phyloP scores from a whole-genome alignment of 2,113 vertebrate species.

The Mustela nigripes region DNA sequence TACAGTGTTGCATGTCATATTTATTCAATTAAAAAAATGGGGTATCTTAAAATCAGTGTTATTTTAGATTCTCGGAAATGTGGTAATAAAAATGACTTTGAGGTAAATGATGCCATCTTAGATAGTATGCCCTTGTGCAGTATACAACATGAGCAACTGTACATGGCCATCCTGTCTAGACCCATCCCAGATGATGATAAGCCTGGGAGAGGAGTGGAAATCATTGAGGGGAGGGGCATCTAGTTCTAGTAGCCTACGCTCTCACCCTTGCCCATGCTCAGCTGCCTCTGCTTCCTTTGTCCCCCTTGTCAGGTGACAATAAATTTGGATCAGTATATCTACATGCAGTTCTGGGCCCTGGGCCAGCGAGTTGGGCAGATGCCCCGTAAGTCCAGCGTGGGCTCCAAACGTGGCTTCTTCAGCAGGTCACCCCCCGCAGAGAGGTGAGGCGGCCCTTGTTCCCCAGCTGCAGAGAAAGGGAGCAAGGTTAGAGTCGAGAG shows the following conservation, averaged over 20 bases:
- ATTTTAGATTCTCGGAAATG: neutral
- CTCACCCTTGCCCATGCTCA: neutral
- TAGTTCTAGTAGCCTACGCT: neutral
- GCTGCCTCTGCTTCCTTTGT: neutral
- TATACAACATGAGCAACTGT: neutral
- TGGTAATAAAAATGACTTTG: neutral
- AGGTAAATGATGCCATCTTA: neutral
- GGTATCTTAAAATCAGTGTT: neutral
- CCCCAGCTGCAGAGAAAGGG: constrained; percentile 32
- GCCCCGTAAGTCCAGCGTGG: constrained; percentile 76
- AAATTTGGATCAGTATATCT: constrained; percentile 86
- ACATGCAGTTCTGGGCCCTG: constrained; percentile 87
- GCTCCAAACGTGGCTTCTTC: constrained; percentile 79
- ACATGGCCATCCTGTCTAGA: neutral
- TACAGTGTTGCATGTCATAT: neutral
- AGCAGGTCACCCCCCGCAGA: constrained; percentile 68
- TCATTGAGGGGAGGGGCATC: neutral
- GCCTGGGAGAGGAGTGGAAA: neutral
- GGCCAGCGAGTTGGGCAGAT: constrained; percentile 84
- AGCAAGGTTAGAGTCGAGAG: constrained; percentile 57
- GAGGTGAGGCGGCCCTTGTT: constrained; percentile 78
- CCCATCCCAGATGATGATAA: neutral
- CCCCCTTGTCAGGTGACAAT: constrained; percentile 81
- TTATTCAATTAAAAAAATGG: neutral
- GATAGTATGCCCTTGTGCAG: neutral